Percentiles rank a stretch among this genome's conserved stretches.
Evolutionary conservation across 2,888 invertebrate species (phyloP).

Genomic region (Cotesia congregata): DNA sequence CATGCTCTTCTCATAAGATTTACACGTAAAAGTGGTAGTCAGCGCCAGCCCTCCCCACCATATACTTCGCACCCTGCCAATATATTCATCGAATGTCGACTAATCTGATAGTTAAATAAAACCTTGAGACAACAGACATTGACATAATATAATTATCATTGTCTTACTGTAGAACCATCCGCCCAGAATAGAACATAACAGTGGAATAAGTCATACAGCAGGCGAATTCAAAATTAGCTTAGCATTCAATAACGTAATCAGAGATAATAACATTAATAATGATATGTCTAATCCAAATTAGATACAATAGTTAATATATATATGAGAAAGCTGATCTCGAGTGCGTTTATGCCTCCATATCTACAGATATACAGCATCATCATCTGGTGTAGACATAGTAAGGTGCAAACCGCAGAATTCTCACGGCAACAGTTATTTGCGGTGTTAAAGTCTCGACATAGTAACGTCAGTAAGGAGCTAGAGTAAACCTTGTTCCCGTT

Average conservation of each 20-base stretch:
- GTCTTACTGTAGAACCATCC: too few species aligned
- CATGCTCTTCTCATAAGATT: too few species aligned
- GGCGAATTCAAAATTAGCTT: background rate
- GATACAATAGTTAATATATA: background rate
- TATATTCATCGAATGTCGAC: too few species aligned
- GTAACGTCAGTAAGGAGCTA: constrained; percentile 22
- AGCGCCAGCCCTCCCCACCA: too few species aligned
- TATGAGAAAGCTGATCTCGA: background rate
- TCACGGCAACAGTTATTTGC: constrained; percentile 66
- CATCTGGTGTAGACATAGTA: constrained; percentile 43
- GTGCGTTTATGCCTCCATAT: background rate
- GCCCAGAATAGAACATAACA: too few species aligned
- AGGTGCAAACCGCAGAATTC: constrained; percentile 65
- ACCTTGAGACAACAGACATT: too few species aligned
- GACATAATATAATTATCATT: too few species aligned
- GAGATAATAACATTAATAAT: background rate
- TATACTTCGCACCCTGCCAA: too few species aligned
- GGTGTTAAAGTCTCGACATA: constrained; percentile 51
- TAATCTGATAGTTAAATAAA: too few species aligned
- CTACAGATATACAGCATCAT: constrained; percentile 1
- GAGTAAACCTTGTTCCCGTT: background rate
- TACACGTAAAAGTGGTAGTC: too few species aligned
- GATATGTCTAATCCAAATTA: background rate
- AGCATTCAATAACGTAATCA: constrained; percentile 3
- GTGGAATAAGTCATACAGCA: too few species aligned